These are phyloP conservation scores for Drosophila arizonae DNA, from an alignment of 1,140 invertebrate species.

Conservation along the genomic window DNA sequence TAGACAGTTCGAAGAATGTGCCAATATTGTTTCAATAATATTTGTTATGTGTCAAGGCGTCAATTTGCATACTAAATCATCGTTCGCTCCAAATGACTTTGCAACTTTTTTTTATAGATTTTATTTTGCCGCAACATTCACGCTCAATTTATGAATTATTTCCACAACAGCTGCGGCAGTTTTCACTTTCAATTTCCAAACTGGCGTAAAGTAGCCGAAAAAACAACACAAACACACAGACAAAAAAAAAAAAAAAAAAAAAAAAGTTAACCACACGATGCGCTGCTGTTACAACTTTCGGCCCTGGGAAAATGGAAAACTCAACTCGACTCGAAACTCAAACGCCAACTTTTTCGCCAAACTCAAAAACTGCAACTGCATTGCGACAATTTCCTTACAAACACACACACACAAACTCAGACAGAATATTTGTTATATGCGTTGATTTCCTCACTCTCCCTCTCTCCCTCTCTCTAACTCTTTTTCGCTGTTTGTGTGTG, in stretches of 20 bases:
- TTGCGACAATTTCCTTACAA: slow-evolving; percentile 58
- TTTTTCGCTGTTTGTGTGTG: slow-evolving; percentile 19
- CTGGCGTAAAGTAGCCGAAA: slow-evolving; percentile 21
- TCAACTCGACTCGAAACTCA: slow-evolving; percentile 49
- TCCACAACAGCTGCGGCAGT: slow-evolving; percentile 39
- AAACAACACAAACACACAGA: slow-evolving; percentile 2
- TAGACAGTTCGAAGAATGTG: slow-evolving; percentile 12
- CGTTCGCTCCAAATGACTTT: slow-evolving; percentile 33
- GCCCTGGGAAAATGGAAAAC: slow-evolving; percentile 37
- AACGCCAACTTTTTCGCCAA: slow-evolving; percentile 48
- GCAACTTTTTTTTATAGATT: not conserved
- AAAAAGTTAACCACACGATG: slow-evolving; percentile 37
- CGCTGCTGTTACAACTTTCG: slow-evolving; percentile 38
- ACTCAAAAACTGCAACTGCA: slow-evolving; percentile 63
- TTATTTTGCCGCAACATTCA: slow-evolving; percentile 23
- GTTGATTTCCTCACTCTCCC: not conserved
- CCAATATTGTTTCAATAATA: slow-evolving; percentile 24
- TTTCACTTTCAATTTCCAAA: slow-evolving; percentile 51
- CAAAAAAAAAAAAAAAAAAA: not conserved
- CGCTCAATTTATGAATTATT: slow-evolving; percentile 50
- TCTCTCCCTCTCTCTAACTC: slow-evolving; percentile 4
- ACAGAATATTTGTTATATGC: slow-evolving; percentile 9
- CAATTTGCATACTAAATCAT: slow-evolving; percentile 47
- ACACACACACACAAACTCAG: slow-evolving; percentile 1
- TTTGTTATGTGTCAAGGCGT: slow-evolving; percentile 30